These are phyloP conservation scores for Zygothrica quintamaculata DNA, from an alignment of 2,888 invertebrate species.

Conservation along the genomic window DNA sequence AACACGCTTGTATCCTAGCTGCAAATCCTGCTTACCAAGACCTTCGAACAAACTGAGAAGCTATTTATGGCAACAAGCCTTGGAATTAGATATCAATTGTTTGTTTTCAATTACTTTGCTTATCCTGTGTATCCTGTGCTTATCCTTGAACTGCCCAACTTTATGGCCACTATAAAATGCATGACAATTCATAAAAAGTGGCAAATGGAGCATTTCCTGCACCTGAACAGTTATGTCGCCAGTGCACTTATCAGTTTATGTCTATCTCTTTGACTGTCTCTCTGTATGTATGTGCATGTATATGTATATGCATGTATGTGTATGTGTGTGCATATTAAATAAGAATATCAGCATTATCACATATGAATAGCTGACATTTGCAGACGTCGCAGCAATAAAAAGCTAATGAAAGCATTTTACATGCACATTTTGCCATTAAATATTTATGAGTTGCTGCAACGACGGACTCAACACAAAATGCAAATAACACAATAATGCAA, in stretches of 20 bases:
- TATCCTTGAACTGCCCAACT: not conserved
- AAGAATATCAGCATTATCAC: slow-evolving; percentile 52
- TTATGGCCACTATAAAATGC: slow-evolving; percentile 53
- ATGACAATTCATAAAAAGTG: slow-evolving; percentile 57
- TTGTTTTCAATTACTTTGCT: not conserved
- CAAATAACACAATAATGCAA: slow-evolving; percentile 23
- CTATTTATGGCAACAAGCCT: too few species aligned
- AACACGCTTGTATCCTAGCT: too few species aligned
- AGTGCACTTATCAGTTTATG: too few species aligned
- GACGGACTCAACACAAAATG: slow-evolving; percentile 8
- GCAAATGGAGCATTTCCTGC: slow-evolving; percentile 10
- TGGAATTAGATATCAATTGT: too few species aligned
- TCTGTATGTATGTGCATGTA: slow-evolving; percentile 2
- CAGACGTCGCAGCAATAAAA: slow-evolving; percentile 58
- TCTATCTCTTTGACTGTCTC: not conserved
- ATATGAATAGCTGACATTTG: slow-evolving; percentile 55
- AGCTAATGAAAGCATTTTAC: slow-evolving; percentile 65
- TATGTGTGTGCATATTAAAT: slow-evolving; percentile 58
- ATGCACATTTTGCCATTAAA: slow-evolving; percentile 51
- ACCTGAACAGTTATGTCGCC: not conserved
- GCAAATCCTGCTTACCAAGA: too few species aligned
- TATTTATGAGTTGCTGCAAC: slow-evolving; percentile 48
- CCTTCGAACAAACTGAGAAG: too few species aligned
- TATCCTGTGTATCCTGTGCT: not conserved
- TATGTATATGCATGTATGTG: slow-evolving; percentile 1